A percentile compares a stretch with the other conserved stretches of the same genome.
Conservation (phyloP, 2,797 vertebrate species). For the Tiaroga cobitis region DNA sequence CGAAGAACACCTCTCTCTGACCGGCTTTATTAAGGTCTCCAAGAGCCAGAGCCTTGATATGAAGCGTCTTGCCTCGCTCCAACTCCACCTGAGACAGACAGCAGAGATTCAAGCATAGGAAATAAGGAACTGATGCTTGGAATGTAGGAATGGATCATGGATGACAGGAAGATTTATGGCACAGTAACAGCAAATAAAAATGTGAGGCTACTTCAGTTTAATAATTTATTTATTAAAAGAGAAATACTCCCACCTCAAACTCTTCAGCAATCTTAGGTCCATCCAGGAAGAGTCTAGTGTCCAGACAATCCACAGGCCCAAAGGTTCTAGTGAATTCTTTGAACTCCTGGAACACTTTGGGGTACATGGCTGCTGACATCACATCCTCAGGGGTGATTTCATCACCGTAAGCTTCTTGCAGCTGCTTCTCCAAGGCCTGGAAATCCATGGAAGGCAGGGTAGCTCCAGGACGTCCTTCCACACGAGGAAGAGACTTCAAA, state of each 20-base stretch:
- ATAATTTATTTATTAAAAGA: slow-evolving; percentile 15
- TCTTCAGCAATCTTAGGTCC: slow-evolving; percentile 93
- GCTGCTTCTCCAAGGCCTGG: slow-evolving; percentile 77
- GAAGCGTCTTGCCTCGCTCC: slow-evolving; percentile 91
- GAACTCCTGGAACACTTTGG: slow-evolving; percentile 90
- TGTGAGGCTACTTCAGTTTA: background rate
- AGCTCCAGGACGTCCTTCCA: slow-evolving; percentile 91
- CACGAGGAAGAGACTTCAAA: slow-evolving; percentile 84
- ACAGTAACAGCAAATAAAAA: slow-evolving; percentile 23
- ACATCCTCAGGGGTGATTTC: slow-evolving; percentile 90
- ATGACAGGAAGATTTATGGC: slow-evolving; percentile 35
- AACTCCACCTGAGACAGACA: slow-evolving; percentile 85
- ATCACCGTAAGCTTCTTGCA: slow-evolving; percentile 77
- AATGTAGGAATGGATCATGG: slow-evolving; percentile 10
- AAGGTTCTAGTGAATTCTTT: slow-evolving; percentile 87
- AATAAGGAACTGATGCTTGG: slow-evolving; percentile 12
- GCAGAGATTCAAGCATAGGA: background rate
- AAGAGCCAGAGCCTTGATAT: slow-evolving; percentile 93
- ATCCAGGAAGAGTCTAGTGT: slow-evolving; percentile 91
- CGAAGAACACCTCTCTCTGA: slow-evolving; percentile 96
- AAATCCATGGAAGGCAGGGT: slow-evolving; percentile 86
- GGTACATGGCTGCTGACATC: slow-evolving; percentile 93
- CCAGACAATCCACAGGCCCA: slow-evolving; percentile 90
- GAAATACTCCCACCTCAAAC: slow-evolving; percentile 82
- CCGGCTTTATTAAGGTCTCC: slow-evolving; percentile 91